A percentile compares a stretch with the other conserved stretches of the same genome.
These are phyloP conservation scores for Hylomyscus alleni DNA, from an alignment of 2,797 vertebrate genomes.

Conservation along the genomic window DNA sequence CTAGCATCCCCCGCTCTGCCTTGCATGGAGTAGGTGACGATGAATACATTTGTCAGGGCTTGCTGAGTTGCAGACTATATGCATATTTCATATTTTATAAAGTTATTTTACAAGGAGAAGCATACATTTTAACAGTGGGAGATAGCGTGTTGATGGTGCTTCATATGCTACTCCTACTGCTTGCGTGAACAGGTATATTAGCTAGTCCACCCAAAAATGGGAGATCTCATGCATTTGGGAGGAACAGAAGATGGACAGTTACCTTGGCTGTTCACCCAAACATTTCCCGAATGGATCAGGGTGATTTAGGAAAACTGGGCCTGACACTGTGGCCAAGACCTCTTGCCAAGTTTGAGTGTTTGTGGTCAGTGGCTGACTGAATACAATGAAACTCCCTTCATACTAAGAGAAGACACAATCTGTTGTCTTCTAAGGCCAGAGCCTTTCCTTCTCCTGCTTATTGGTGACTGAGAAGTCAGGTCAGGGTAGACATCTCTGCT, in stretches of 20 bases:
- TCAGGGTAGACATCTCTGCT: neutral
- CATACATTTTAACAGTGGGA: constrained; percentile 14
- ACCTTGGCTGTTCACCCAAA: neutral
- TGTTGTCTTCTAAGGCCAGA: constrained; percentile 6
- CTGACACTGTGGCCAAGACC: neutral
- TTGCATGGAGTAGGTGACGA: neutral
- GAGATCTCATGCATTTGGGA: neutral
- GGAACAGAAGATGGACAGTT: neutral
- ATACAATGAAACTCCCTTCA: constrained; percentile 54
- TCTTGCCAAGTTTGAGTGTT: neutral
- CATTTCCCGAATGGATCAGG: neutral
- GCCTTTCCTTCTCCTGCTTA: constrained; percentile 33
- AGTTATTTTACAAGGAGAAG: neutral
- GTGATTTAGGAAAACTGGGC: constrained; percentile 32
- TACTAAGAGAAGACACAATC: constrained; percentile 37
- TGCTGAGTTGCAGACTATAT: neutral
- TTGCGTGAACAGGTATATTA: neutral
- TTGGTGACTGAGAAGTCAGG: neutral
- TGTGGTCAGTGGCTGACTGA: constrained; percentile 33
- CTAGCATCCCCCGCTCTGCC: neutral
- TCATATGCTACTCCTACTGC: neutral
- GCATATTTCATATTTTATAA: constrained; percentile 29
- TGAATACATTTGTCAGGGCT: neutral
- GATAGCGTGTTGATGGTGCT: neutral
- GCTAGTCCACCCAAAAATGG: constrained; percentile 13